Evolutionary conservation across 35 echinoderm and acorn worm species (phyloP).

Genomic region (Ptychodera flava): DNA sequence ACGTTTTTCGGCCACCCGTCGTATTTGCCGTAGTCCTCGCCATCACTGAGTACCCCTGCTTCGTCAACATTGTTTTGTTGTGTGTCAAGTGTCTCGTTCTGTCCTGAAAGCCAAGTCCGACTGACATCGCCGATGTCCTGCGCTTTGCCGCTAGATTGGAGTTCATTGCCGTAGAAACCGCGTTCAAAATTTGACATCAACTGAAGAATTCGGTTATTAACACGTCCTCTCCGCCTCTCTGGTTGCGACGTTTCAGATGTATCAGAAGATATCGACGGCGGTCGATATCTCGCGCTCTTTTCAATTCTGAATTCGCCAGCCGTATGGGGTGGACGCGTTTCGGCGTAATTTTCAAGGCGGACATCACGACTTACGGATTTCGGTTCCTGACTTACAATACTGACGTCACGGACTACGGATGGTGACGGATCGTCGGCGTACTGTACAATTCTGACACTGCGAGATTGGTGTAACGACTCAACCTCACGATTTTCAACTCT

Average conservation of each 20-base stretch:
- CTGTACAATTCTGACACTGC: no score
- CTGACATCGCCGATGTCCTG: not conserved
- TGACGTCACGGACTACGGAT: no score
- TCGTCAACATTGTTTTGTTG: not conserved
- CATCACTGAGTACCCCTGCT: not conserved
- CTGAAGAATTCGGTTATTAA: not conserved
- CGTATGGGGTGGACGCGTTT: no score
- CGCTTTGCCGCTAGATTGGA: not conserved
- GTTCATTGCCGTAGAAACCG: not conserved
- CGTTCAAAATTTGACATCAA: not conserved
- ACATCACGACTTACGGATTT: no score
- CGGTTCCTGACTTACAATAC: no score
- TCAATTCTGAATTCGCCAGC: no score
- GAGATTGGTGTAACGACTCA: no score
- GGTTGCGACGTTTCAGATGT: not conserved
- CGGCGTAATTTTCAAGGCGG: no score
- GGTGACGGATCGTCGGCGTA: no score
- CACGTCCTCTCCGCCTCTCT: not conserved
- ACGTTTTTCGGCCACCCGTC: not conserved
- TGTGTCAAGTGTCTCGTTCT: not conserved
- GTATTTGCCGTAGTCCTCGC: not conserved
- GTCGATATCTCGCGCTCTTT: no score
- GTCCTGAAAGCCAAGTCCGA: not conserved
- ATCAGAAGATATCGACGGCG: not conserved
- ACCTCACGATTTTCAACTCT: no score